A percentile compares a stretch with the other conserved stretches of the same genome.
Evolutionary conservation across 2,888 invertebrate genomes (phyloP).

Genomic region (Cylindroiulus punctatus): DNA sequence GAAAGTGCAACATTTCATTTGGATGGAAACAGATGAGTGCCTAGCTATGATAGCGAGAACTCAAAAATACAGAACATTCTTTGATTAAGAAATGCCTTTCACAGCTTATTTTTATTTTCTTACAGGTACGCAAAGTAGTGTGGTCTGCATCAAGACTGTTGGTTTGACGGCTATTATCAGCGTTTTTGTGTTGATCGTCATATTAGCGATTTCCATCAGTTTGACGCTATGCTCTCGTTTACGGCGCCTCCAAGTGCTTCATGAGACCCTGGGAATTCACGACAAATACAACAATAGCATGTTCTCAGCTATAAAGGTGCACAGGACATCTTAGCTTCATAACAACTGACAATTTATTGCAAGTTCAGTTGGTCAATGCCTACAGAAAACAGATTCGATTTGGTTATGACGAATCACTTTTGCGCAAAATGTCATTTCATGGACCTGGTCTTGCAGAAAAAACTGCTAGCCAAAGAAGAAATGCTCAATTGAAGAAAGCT

Average conservation of each 20-base stretch:
- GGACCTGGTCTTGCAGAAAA: background rate
- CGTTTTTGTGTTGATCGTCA: conserved; percentile 76
- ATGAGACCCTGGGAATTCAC: background rate
- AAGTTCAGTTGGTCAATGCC: background rate
- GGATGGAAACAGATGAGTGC: too few species aligned
- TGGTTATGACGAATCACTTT: background rate
- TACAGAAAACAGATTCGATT: background rate
- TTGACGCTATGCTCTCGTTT: conserved; percentile 81
- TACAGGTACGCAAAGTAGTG: conserved; percentile 53
- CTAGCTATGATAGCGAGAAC: too few species aligned
- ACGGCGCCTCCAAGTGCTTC: conserved; percentile 69
- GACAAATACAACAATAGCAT: conserved; percentile 33
- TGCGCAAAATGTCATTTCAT: background rate
- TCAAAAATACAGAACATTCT: too few species aligned
- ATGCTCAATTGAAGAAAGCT: background rate
- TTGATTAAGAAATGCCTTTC: background rate
- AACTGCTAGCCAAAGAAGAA: background rate
- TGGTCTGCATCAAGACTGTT: conserved; percentile 56
- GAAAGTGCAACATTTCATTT: too few species aligned
- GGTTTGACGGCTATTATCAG: conserved; percentile 70
- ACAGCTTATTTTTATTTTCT: conserved; percentile 26
- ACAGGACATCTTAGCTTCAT: conserved; percentile 30
- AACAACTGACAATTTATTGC: background rate
- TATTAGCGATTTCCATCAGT: conserved; percentile 72
- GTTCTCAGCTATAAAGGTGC: conserved; percentile 24